Evolutionary conservation across 2,113 vertebrate genomes (phyloP), one percentile per base, ranked within the genome.

Genomic region (Calyptomena viridis): DNA sequence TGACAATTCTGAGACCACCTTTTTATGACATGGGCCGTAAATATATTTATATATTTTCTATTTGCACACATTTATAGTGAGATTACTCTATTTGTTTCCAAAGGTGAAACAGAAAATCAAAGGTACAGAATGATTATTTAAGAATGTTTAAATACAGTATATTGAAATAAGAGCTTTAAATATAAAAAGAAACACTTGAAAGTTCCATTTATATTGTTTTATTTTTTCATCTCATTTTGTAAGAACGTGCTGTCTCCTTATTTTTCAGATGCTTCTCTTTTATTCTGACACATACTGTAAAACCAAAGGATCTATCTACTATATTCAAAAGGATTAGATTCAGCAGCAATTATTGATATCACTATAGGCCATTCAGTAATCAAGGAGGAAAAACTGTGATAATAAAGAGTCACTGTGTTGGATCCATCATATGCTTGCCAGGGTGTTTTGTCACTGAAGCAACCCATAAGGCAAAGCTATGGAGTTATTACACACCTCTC

Each of bases 1-100:
- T 64, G 97, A 96, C 75, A 87, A 89, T 90, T 97, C 97, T 2
- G 91, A 98, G 96, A 97, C 97, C 81, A 96, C 96, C 86, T 97
- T 98, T 96, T 97, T 98, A 96, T 99, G 97, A 98, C 60, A 33
- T 94, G 93, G 93, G 71, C 93, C 91, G 87, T 95, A 94, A 93
- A 96, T 85, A 87, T 95, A 97, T 97, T 97, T 97, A 97, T 97
- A 95, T 97, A 84, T 94, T 97, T 98, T 97, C 96, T 96, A 97
- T 99, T 99, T 99, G 98, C 98, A 99, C 98, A 98, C 97, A 97
- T 97, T 96, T 98, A 95, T 98, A 97, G 95, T 96, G 97, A 97
- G 97, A 98, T 97, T 98, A 63, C 97, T 98, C 98, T 98, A 96
- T 95, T 91, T 95, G 94, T 98, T 97, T 98, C 96, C 92, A 94